Percentiles rank a stretch among this genome's conserved stretches.
Evolutionary conservation across 2,888 invertebrate species (phyloP).

Genomic region (Cataglyphis altisquamis): DNA sequence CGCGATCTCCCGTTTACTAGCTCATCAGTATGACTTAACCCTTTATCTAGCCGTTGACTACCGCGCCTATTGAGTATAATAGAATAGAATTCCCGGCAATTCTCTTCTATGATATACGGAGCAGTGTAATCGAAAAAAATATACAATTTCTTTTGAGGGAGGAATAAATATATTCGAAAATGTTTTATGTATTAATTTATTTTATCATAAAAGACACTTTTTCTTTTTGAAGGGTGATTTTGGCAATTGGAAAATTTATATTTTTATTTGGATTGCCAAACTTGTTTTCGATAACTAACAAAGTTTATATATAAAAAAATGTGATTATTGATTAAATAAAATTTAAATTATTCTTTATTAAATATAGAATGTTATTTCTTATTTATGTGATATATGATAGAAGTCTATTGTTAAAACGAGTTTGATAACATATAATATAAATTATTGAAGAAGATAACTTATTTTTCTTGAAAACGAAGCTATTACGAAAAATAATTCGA

Average conservation of each 20-base stretch:
- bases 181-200: neutral
- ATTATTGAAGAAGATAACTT: too few relatives aligned
- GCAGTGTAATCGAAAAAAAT: neutral
- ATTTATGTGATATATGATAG: too few relatives aligned
- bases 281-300: neutral
- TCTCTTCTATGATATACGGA: neutral
- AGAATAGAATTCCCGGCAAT: conserved; percentile 2
- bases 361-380: too few relatives aligned
- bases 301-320: too few relatives aligned
- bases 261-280: neutral
- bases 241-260: neutral
- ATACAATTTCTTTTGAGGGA: neutral
- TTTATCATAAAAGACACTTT: neutral
- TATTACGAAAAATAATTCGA: too few relatives aligned
- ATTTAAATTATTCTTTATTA: too few relatives aligned
- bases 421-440: too few relatives aligned
- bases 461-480: too few relatives aligned
- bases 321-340: too few relatives aligned
- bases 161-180: too few relatives aligned
- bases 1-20: conserved; percentile 4
- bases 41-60: neutral
- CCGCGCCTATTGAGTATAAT: neutral
- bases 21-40: neutral
- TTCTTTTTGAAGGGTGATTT: neutral
- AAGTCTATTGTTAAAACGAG: too few relatives aligned